These are phyloP conservation scores for Theodoxus fluviatilis DNA, from an alignment of 2,888 invertebrate genomes.

Conservation along the genomic window DNA sequence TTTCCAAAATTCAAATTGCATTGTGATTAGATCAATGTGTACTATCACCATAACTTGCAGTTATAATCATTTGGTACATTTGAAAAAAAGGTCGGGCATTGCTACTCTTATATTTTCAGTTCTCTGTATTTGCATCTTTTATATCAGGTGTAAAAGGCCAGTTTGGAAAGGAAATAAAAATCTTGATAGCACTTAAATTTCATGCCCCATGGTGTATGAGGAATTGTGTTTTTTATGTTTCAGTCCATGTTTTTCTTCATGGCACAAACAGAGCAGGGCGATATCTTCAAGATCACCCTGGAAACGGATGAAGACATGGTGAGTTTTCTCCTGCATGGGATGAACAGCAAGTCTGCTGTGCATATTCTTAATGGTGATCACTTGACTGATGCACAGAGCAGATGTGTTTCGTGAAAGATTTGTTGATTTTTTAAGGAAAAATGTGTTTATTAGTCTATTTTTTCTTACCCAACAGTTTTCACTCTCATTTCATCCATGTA, in stretches of 20 bases:
- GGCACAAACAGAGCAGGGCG: conserved; percentile 98
- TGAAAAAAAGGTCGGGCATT: too few species aligned
- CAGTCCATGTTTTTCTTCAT: conserved; percentile 97
- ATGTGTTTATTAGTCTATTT: not conserved
- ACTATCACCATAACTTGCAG: too few species aligned
- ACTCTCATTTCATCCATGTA: not conserved
- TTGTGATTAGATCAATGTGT: too few species aligned
- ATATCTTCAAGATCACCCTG: conserved; percentile 94
- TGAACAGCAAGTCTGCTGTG: too few species aligned
- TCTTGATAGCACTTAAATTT: not conserved
- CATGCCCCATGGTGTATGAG: too few species aligned
- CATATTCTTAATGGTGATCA: conserved; percentile 10
- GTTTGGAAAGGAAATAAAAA: not conserved
- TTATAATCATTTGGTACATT: too few species aligned
- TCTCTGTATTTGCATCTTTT: too few species aligned
- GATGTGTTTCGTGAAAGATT: not conserved
- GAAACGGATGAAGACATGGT: conserved; percentile 97
- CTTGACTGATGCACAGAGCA: not conserved
- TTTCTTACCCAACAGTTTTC: not conserved
- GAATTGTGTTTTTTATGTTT: conserved; percentile 37
- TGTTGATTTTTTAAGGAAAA: not conserved
- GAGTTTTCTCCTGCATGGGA: too few species aligned
- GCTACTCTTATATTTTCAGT: conserved; percentile 8
- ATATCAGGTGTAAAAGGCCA: too few species aligned
- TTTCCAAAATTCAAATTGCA: too few species aligned